Percentiles rank a stretch among this genome's conserved stretches.
Evolutionary conservation across 2,888 invertebrate genomes (phyloP).

Genomic region (Eristalis tenax): DNA sequence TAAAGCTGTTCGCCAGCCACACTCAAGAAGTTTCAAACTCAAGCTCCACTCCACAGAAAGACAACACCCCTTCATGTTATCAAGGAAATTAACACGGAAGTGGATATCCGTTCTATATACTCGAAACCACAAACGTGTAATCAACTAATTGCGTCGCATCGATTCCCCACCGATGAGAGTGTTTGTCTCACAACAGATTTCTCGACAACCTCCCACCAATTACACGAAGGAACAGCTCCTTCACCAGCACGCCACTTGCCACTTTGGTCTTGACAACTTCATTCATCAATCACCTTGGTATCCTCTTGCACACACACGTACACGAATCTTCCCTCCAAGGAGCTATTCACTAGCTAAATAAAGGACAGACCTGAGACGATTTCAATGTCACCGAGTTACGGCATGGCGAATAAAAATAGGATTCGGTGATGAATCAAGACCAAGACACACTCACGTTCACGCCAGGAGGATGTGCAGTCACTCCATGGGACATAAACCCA

Average conservation of each 20-base stretch:
- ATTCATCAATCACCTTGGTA: background rate
- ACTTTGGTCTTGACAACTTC: background rate
- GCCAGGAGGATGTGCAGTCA: background rate
- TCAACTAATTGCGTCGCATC: slow-evolving; percentile 20
- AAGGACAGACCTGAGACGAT: background rate
- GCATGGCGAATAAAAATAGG: no score
- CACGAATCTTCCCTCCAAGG: background rate
- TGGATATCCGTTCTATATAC: slow-evolving; percentile 15
- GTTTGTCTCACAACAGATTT: no score
- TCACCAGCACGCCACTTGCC: background rate
- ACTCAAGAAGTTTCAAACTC: no score
- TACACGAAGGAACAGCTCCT: background rate
- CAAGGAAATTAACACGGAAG: slow-evolving; percentile 7
- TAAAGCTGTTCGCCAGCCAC: no score
- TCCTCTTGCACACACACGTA: background rate
- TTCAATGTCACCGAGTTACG: background rate
- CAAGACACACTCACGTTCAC: background rate
- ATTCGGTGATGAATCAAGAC: background rate
- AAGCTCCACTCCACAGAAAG: background rate
- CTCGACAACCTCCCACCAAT: background rate
- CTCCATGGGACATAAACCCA: background rate
- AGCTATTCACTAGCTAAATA: background rate
- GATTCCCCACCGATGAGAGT: background rate
- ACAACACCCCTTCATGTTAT: background rate
- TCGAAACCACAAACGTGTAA: slow-evolving; percentile 11